Percentiles rank a stretch among this genome's conserved stretches.
phyloP scores from a whole-genome alignment of 2,797 vertebrate species.

The Silurus aristotelis region DNA sequence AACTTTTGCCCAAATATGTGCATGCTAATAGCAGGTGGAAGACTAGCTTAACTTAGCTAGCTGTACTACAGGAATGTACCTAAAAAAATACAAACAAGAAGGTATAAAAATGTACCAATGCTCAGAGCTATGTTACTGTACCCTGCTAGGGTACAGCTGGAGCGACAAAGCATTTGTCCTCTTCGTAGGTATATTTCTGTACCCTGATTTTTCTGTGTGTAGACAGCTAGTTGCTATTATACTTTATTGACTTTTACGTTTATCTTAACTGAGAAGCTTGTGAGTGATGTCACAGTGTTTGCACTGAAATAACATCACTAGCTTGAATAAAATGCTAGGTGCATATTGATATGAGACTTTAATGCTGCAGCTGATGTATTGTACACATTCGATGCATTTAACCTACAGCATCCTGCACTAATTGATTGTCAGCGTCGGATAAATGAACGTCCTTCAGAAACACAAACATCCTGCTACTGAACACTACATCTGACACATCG shows the following conservation, averaged over 20 bases:
- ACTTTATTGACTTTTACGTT: not conserved
- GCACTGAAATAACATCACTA: not conserved
- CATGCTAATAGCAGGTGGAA: not conserved
- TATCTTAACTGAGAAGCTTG: not conserved
- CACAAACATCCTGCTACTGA: conserved; percentile 31
- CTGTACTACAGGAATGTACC: not conserved
- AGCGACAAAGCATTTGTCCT: no score
- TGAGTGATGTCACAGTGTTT: not conserved
- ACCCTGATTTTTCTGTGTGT: no score
- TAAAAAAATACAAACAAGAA: no score
- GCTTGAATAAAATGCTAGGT: not conserved
- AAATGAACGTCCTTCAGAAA: conserved; percentile 30
- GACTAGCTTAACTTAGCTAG: not conserved
- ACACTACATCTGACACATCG: conserved; percentile 58
- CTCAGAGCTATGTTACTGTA: no score
- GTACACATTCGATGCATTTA: not conserved
- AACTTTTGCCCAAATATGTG: not conserved
- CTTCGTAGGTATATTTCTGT: no score
- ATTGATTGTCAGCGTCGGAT: not conserved
- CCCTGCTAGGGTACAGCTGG: no score
- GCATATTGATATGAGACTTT: not conserved
- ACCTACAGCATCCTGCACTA: conserved; percentile 3
- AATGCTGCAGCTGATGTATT: not conserved
- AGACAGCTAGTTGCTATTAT: not conserved
- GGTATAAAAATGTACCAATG: no score